Evolutionary conservation across 2,113 vertebrate genomes (phyloP).

Genomic region (Syrmaticus mikado): DNA sequence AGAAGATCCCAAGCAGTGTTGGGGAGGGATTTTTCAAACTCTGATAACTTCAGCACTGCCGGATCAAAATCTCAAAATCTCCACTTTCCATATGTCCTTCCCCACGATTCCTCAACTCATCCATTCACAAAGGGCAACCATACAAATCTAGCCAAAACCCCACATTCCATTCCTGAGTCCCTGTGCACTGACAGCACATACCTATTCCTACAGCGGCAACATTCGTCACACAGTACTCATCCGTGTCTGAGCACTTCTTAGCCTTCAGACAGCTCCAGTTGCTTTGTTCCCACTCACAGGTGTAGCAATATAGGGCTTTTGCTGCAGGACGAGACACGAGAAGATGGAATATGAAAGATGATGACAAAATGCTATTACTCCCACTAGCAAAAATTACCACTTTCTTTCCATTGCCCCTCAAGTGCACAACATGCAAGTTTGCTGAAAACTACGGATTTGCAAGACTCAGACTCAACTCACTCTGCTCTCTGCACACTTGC

Average conservation of each 20-base stretch:
- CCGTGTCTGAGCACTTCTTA: neutral
- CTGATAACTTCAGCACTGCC: neutral
- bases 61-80: neutral
- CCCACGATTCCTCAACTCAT: neutral
- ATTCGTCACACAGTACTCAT: conserved; percentile 49
- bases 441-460: neutral
- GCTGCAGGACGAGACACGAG: neutral
- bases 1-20: accelerated
- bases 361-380: neutral
- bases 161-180: neutral
- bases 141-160: neutral
- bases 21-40: neutral
- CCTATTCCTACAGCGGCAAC: conserved; percentile 41
- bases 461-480: neutral
- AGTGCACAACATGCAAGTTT: accelerated
- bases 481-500: accelerated
- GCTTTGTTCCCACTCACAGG: conserved; percentile 33
- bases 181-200: neutral
- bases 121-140: neutral
- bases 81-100: neutral
- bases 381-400: neutral
- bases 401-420: accelerated
- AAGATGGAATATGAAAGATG: neutral
- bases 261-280: conserved; percentile 62
- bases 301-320: conserved; percentile 51